Percentiles rank a stretch among this genome's conserved stretches.
These are phyloP conservation scores for Spongilla lacustris DNA, from an alignment of 37 sponge, comb jelly and placozoan species.

Conservation along the genomic window DNA sequence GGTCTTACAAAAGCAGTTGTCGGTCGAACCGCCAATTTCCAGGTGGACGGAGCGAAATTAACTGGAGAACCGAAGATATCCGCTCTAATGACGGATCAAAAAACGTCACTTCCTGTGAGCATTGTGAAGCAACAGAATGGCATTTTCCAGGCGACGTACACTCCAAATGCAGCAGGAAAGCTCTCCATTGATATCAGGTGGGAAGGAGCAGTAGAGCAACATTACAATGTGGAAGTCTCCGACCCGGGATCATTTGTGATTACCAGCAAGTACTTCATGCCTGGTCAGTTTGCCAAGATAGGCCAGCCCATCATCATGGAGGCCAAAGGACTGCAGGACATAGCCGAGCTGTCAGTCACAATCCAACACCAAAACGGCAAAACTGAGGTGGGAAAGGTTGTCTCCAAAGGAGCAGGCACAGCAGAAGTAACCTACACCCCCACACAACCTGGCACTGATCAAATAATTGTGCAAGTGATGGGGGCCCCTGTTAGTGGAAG, in stretches of 20 bases:
- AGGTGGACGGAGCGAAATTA: constrained; percentile 57
- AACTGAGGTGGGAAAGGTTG: constrained; percentile 29
- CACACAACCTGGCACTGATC: constrained; percentile 15
- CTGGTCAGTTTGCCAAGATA: constrained; percentile 46
- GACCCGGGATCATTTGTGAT: constrained; percentile 58
- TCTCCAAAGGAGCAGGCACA: constrained; percentile 19
- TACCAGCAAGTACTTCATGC: constrained; percentile 46
- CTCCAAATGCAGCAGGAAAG: constrained; percentile 51
- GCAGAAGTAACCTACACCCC: constrained; percentile 70
- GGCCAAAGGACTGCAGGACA: constrained; percentile 25
- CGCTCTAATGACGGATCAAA: background rate
- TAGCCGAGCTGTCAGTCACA: constrained; percentile 31
- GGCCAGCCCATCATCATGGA: constrained; percentile 49
- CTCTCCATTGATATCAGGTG: constrained; percentile 58
- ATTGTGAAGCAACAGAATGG: constrained; percentile 30
- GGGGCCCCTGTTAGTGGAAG: constrained; percentile 34
- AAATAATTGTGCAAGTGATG: constrained; percentile 49
- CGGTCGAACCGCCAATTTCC: constrained; percentile 54
- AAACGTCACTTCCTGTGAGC: constrained; percentile 39
- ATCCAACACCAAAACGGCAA: constrained; percentile 9
- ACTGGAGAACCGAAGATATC: constrained; percentile 35
- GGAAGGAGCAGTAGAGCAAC: constrained; percentile 39
- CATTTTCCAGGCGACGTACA: constrained; percentile 57
- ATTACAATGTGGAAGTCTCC: constrained; percentile 45
- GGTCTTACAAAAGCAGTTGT: constrained; percentile 64